phyloP scores from a whole-genome alignment of 2,888 invertebrate genomes.

The Therioaphis trifolii region DNA sequence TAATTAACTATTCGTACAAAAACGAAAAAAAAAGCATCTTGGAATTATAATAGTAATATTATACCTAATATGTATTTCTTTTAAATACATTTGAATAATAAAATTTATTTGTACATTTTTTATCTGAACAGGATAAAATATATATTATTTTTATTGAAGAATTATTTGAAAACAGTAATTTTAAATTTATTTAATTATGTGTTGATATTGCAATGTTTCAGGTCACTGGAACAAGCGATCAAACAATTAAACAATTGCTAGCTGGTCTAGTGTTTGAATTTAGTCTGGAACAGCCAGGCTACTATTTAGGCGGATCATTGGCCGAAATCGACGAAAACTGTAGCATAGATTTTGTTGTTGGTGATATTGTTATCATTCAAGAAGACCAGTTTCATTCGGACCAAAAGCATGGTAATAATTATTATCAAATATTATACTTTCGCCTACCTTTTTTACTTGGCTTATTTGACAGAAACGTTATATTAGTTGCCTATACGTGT shows the following conservation, averaged over 20 bases:
- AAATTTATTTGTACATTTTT: too few relatives aligned
- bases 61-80: too few relatives aligned
- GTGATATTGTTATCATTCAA: conserved; percentile 76
- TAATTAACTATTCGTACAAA: too few relatives aligned
- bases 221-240: conserved; percentile 70
- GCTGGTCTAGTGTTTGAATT: conserved; percentile 71
- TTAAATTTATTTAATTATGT: neutral
- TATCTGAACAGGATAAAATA: too few relatives aligned
- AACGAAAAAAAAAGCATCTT: too few relatives aligned
- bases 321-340: conserved; percentile 75
- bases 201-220: conserved; percentile 64
- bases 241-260: conserved; percentile 69
- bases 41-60: too few relatives aligned
- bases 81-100: too few relatives aligned
- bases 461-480: neutral
- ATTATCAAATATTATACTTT: too few relatives aligned
- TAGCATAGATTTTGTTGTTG: conserved; percentile 73
- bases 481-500: conserved; percentile 19
- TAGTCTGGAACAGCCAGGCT: conserved; percentile 71
- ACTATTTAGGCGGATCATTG: conserved; percentile 75
- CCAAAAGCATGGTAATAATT: conserved; percentile 72
- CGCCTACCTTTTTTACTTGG: neutral
- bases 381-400: conserved; percentile 73
- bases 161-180: too few relatives aligned
- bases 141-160: too few relatives aligned